phyloP scores from a whole-genome alignment of 2,797 vertebrate species.

The Sebastes trivittatus region DNA sequence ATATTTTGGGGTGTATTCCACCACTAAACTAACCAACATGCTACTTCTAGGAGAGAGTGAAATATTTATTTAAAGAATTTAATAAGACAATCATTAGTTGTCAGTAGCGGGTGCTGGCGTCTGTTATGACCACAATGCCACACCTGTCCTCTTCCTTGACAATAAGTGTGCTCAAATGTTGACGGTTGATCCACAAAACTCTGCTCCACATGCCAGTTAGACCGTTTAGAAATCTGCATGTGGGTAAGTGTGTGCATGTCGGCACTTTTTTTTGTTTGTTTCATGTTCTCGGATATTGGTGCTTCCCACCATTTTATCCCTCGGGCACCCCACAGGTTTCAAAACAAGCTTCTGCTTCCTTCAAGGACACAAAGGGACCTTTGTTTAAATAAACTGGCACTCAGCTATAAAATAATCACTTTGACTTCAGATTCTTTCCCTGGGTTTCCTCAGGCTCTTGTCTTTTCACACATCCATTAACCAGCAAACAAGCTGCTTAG shows the following conservation, averaged over 20 bases:
- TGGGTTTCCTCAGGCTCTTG: conserved; percentile 20
- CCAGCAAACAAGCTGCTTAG: not conserved
- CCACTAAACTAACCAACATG: not conserved
- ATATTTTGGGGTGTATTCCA: not conserved
- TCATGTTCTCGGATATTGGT: not conserved
- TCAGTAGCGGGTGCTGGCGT: conserved; percentile 15
- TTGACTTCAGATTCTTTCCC: conserved; percentile 38
- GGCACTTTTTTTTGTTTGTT: conserved; percentile 2
- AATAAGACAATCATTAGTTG: conserved; percentile 11
- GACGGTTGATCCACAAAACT: not conserved
- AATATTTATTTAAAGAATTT: not conserved
- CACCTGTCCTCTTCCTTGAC: conserved; percentile 45
- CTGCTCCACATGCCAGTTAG: not conserved
- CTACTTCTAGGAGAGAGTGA: not conserved
- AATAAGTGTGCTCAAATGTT: conserved; percentile 1
- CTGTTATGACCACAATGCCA: conserved; percentile 15
- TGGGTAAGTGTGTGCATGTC: not conserved
- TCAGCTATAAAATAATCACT: conserved; percentile 43
- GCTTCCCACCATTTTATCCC: conserved; percentile 18
- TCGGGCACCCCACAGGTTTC: conserved; percentile 15
- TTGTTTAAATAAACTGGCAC: conserved; percentile 51
- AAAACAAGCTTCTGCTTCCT: conserved; percentile 45
- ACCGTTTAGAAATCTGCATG: not conserved
- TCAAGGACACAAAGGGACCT: conserved; percentile 33
- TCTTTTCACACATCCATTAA: conserved; percentile 45